Evolutionary conservation across 2,888 invertebrate species (phyloP).

Genomic region (Acanthacorydalis orientalis): DNA sequence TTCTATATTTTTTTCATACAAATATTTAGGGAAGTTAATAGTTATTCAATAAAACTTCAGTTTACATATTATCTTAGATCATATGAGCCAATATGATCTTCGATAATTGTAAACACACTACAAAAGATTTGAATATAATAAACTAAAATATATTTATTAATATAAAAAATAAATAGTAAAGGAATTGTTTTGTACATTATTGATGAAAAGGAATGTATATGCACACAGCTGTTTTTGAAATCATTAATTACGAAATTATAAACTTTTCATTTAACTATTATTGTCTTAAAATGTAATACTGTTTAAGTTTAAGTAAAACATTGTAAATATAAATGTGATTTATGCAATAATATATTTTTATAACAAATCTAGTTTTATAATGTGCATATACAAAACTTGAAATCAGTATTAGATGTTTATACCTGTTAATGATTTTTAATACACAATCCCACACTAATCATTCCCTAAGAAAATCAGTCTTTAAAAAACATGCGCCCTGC

Average conservation of each 20-base stretch:
- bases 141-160: neutral
- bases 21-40: neutral
- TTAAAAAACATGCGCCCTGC: conserved; percentile 11
- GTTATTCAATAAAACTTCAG: neutral
- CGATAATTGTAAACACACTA: neutral
- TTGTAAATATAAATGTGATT: no score
- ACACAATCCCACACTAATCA: neutral
- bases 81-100: neutral
- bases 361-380: no score
- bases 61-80: neutral
- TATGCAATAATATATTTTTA: no score
- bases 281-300: no score
- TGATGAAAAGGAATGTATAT: no score
- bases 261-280: neutral
- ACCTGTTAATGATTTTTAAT: neutral
- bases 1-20: no score
- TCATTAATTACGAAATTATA: neutral
- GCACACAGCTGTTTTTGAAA: conserved; percentile 1
- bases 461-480: conserved; percentile 6
- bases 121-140: neutral
- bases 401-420: neutral
- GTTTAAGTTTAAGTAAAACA: no score
- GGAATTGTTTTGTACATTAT: no score
- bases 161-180: neutral
- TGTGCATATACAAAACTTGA: no score